Conservation (phyloP, 2,888 invertebrate genomes). For the Ernsta delagoae region DNA sequence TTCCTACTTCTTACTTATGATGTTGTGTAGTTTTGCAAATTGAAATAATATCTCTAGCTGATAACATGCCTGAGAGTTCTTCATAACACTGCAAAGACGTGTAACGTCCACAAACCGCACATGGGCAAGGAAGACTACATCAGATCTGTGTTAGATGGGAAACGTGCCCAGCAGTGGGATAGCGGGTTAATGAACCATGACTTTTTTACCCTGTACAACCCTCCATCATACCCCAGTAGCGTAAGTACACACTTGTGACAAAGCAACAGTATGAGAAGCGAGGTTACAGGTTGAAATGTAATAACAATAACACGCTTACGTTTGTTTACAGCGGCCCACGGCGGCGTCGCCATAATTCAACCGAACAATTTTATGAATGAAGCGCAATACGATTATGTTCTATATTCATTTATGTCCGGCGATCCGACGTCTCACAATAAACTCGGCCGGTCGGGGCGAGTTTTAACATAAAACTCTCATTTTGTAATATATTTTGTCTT, state of each 20-base stretch:
- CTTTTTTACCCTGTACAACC: too few relatives aligned
- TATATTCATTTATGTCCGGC: slow-evolving; percentile 21
- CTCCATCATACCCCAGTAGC: too few relatives aligned
- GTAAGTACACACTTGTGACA: not conserved
- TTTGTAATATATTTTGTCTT: slow-evolving; percentile 8
- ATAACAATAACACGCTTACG: slow-evolving; percentile 21
- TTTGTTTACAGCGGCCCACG: slow-evolving; percentile 42
- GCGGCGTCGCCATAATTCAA: slow-evolving; percentile 55
- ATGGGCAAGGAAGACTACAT: too few relatives aligned
- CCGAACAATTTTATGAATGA: slow-evolving; percentile 67
- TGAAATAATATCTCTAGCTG: too few relatives aligned
- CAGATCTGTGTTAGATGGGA: too few relatives aligned
- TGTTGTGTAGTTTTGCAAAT: too few relatives aligned
- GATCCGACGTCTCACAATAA: slow-evolving; percentile 16
- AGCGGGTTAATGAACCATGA: too few relatives aligned
- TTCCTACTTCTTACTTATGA: too few relatives aligned
- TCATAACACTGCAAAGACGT: too few relatives aligned
- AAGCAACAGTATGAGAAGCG: not conserved
- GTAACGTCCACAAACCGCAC: too few relatives aligned
- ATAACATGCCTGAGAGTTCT: too few relatives aligned
- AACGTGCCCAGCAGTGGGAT: too few relatives aligned
- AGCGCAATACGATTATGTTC: slow-evolving; percentile 42
- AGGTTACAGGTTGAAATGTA: slow-evolving; percentile 21
- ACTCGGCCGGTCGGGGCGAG: slow-evolving; percentile 1
- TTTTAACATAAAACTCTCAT: slow-evolving; percentile 24